Conservation (phyloP, 1,140 invertebrate genomes). For the Bombus sibiricus region DNA sequence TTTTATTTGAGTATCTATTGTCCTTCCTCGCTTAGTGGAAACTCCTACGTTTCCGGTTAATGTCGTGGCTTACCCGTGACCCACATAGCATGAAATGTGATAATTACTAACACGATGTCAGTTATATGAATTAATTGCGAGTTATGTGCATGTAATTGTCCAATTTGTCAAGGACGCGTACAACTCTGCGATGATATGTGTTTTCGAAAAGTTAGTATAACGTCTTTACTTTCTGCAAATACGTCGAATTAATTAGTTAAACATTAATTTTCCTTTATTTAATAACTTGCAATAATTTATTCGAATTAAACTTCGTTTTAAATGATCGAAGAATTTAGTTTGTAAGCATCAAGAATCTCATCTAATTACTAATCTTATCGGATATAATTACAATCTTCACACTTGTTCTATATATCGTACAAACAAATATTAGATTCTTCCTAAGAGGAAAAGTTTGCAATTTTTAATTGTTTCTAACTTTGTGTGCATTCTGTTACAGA, state of each 20-base stretch:
- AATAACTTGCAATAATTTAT: background rate
- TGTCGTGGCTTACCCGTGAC: conserved; percentile 1
- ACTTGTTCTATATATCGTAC: no score
- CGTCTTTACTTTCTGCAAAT: no score
- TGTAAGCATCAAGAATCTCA: no score
- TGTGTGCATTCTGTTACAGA: background rate
- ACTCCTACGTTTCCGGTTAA: background rate
- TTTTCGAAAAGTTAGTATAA: background rate
- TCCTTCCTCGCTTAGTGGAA: background rate
- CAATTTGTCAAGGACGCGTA: background rate
- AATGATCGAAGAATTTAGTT: background rate
- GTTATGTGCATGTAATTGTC: background rate
- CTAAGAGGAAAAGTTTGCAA: no score
- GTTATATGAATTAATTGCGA: conserved; percentile 15
- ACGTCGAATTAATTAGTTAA: background rate
- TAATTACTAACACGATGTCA: conserved; percentile 5
- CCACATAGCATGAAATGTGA: conserved; percentile 1
- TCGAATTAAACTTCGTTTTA: background rate
- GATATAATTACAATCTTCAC: no score
- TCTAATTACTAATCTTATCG: no score
- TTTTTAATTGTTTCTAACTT: no score
- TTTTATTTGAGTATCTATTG: background rate
- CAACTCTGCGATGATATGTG: no score
- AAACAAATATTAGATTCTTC: no score
- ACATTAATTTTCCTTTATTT: no score